A percentile compares a stretch with the other conserved stretches of the same genome.
phyloP scores from a whole-genome alignment of 2,113 vertebrate genomes.

The Isichthys henryi region DNA sequence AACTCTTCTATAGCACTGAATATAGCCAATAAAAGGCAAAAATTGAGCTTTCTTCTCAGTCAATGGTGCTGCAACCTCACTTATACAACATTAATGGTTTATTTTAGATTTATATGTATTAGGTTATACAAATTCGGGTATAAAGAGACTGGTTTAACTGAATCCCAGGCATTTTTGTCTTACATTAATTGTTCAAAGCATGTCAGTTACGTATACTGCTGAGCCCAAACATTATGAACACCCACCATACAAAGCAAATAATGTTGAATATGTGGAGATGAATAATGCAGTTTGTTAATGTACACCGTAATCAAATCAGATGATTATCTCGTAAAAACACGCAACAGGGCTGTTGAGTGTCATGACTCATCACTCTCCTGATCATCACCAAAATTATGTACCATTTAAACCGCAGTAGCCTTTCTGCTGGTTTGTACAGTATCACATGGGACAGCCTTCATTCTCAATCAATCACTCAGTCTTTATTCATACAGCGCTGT shows the following conservation, averaged over 20 bases:
- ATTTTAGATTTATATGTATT: neutral
- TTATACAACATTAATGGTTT: neutral
- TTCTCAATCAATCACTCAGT: neutral
- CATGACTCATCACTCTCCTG: too few relatives aligned
- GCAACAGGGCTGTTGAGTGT: too few relatives aligned
- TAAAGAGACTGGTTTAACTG: neutral
- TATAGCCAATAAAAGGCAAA: neutral
- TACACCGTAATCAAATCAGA: too few relatives aligned
- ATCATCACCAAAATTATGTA: too few relatives aligned
- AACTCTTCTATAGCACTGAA: neutral
- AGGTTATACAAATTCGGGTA: neutral
- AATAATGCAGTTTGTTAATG: too few relatives aligned
- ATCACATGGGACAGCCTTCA: neutral
- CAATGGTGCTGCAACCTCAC: neutral
- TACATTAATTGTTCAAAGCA: neutral
- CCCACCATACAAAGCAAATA: too few relatives aligned
- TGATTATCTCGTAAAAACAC: too few relatives aligned
- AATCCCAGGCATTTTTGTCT: neutral
- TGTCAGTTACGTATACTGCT: neutral
- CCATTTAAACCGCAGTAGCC: too few relatives aligned
- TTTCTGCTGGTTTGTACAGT: too few relatives aligned
- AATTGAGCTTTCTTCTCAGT: neutral
- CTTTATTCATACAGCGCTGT: neutral
- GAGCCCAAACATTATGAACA: neutral
- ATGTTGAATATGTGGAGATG: too few relatives aligned